Base-by-base conservation (phyloP, 2,797 vertebrate genomes). In the Eptatretus atami region DNA sequence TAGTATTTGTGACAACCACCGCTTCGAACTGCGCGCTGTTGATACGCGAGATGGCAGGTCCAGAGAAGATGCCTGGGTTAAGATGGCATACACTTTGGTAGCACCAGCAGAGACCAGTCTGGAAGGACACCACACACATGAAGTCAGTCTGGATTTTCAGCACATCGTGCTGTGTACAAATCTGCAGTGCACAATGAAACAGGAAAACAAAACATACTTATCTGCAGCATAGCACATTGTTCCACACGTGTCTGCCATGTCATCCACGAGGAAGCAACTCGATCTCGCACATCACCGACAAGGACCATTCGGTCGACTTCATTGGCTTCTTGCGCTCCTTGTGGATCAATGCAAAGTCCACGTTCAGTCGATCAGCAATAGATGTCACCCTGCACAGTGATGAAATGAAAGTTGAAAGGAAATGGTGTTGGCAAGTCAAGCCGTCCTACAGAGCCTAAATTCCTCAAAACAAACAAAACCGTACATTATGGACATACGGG, bases 21-120 rank as follows among this genome's bases (percentile, higher is more conserved):
- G 90, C 90, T 73, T 98, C 90, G 70, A 98, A 96, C 70, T 84
- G 84, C 52, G 90, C 86, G 1, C 84, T 88, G 74, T 96, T 98
- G 74, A 98, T 96, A 11, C 90, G 82, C 3, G 84, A 85, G 70
- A 96, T 94, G 53, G 90, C 90, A 1, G 88, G 87, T 11, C 87
- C 88, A 65, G 88, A 95, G 67, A 96, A 95, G 71, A 98, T 95
- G 67, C 92, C 92, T 98, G 88, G 25, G 92, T 98, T 63, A 98
- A 71, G 70, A 98, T 96, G 66, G 90, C 87, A 66, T 95, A 98
- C 66, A 98, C 88, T 75, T 87, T 88, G 65, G 86, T 93, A 66
- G 92, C 88, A 68, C 87, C 92, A 31, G 88, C 92, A 68, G 88
- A 94, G 66, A 98, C 79, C 9, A 98, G 75, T 71, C 88, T 93